A percentile compares a stretch with the other conserved stretches of the same genome.
Evolutionary conservation across 2,888 invertebrate genomes (phyloP).

Genomic region (Norana najaformis): DNA sequence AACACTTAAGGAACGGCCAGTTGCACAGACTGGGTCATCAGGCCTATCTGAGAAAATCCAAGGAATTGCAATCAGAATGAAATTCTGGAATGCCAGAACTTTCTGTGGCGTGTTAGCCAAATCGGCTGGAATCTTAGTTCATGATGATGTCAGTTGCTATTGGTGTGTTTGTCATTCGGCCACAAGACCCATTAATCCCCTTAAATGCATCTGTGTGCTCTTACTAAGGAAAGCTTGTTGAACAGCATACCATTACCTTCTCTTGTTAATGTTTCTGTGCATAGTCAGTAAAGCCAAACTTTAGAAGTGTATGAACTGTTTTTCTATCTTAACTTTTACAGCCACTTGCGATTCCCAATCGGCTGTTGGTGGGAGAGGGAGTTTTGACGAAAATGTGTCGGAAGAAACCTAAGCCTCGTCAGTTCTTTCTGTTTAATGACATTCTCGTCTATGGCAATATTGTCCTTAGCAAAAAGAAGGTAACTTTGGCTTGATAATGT

Average conservation of each 20-base stretch:
- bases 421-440: slow-evolving; percentile 98
- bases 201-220: no score
- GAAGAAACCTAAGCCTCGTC: slow-evolving; percentile 95
- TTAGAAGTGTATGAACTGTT: slow-evolving; percentile 13
- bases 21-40: no score
- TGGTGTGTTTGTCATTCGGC: no score
- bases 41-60: no score
- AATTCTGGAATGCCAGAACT: no score
- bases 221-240: not conserved
- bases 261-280: no score
- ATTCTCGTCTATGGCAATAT: slow-evolving; percentile 98
- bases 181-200: not conserved
- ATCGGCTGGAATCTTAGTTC: no score
- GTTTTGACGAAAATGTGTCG: slow-evolving; percentile 98
- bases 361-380: slow-evolving; percentile 96
- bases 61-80: no score
- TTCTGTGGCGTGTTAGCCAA: no score
- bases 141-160: no score
- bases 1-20: no score
- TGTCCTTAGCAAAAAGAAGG: slow-evolving; percentile 95
- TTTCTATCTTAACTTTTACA: slow-evolving; percentile 61
- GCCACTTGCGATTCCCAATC: slow-evolving; percentile 85
- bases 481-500: slow-evolving; percentile 54
- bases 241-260: not conserved
- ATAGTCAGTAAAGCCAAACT: not conserved